Conservation (phyloP, 92 coral and sea anemone species). For the Umimayanthus kanabou region DNA sequence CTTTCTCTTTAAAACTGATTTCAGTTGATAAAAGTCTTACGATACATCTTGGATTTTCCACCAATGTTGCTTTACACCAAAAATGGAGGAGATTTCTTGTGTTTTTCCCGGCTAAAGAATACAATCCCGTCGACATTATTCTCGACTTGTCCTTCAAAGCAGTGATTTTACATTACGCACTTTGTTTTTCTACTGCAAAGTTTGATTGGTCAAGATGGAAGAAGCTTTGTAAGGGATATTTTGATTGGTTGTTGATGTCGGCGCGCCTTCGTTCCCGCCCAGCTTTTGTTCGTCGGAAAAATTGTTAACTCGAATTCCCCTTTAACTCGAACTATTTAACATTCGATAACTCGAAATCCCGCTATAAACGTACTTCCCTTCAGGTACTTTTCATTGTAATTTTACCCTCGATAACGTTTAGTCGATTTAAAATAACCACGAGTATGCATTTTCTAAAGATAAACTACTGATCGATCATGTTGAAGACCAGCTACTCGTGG, state of each 20-base stretch:
- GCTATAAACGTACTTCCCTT: no score
- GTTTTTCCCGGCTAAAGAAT: neutral
- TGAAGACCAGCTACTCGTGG: no score
- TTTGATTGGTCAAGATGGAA: neutral
- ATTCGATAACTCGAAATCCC: no score
- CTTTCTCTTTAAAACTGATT: neutral
- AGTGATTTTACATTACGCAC: slow-evolving; percentile 9
- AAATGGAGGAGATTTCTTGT: neutral
- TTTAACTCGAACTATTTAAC: no score
- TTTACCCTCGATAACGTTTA: no score
- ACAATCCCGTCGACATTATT: neutral
- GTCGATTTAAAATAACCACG: no score
- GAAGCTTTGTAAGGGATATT: neutral
- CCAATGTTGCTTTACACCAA: neutral
- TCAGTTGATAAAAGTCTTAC: slow-evolving; percentile 1
- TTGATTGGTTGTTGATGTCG: neutral
- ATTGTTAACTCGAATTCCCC: no score
- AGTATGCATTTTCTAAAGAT: no score
- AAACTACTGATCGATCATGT: no score
- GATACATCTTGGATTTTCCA: neutral
- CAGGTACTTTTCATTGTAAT: no score
- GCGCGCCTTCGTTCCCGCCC: neutral
- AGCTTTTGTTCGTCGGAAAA: no score
- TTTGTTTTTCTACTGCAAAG: neutral
- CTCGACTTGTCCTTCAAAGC: neutral